Evolutionary conservation across 2,888 invertebrate genomes (phyloP).

Genomic region (Aphelenchoides bicaudatus): DNA sequence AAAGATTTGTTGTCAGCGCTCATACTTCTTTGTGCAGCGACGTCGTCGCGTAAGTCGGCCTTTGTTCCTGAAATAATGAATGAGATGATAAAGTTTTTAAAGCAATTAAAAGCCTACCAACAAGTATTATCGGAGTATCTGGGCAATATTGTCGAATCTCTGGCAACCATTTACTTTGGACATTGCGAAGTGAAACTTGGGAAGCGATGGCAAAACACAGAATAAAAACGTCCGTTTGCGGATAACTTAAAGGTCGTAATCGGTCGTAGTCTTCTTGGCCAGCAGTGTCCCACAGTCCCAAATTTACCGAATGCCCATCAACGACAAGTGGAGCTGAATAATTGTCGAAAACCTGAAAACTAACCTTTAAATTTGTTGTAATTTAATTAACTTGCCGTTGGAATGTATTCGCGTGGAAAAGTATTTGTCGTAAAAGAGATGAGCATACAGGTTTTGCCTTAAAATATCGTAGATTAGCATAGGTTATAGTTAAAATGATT

Average conservation of each 20-base stretch:
- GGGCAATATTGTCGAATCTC: slow-evolving; percentile 99
- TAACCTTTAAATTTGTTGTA: too few species aligned
- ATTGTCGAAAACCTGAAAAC: slow-evolving; percentile 86
- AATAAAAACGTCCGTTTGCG: slow-evolving; percentile 96
- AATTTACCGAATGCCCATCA: slow-evolving; percentile 90
- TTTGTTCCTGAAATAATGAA: slow-evolving; percentile 75
- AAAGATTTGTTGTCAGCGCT: slow-evolving; percentile 83
- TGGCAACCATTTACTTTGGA: slow-evolving; percentile 98
- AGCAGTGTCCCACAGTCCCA: slow-evolving; percentile 96
- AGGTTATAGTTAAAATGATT: background rate
- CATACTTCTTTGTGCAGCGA: slow-evolving; percentile 83
- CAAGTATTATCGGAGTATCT: slow-evolving; percentile 95
- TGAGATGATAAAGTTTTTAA: background rate
- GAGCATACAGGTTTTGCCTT: slow-evolving; percentile 67
- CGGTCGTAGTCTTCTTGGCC: slow-evolving; percentile 83
- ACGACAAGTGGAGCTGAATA: slow-evolving; percentile 98
- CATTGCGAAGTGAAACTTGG: slow-evolving; percentile 98
- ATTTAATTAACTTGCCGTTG: slow-evolving; percentile 66
- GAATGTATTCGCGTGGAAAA: slow-evolving; percentile 68
- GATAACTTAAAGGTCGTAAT: slow-evolving; percentile 89
- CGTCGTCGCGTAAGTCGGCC: slow-evolving; percentile 95
- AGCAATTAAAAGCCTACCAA: slow-evolving; percentile 70
- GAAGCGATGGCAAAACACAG: slow-evolving; percentile 99
- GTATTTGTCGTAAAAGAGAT: slow-evolving; percentile 68
- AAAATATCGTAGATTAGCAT: slow-evolving; percentile 16